Evolutionary conservation across 2,113 vertebrate genomes (phyloP).

Genomic region (Podarcis muralis): DNA sequence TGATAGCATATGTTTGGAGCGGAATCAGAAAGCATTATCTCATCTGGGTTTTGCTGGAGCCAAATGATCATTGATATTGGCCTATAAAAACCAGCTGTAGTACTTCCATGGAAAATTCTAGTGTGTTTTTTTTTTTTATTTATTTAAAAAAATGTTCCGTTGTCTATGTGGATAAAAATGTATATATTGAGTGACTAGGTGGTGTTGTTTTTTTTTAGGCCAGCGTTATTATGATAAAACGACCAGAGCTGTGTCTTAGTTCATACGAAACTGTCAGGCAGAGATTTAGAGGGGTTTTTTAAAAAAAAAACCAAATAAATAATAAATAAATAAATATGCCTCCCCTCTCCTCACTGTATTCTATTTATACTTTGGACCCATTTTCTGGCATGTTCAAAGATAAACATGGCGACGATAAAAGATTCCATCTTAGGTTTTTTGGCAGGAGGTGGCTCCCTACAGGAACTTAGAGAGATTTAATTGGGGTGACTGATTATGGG

Average conservation of each 20-base stretch:
- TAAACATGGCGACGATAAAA: not conserved
- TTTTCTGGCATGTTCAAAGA: not conserved
- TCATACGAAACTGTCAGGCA: not conserved
- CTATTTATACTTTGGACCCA: not conserved
- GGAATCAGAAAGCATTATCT: not conserved
- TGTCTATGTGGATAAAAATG: not conserved
- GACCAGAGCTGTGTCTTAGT: not conserved
- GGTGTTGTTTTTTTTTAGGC: not conserved
- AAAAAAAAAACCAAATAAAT: not conserved
- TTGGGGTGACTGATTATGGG: not conserved
- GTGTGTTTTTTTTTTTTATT: too few species aligned
- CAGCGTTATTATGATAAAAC: not conserved
- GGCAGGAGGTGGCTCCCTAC: not conserved
- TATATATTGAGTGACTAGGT: not conserved
- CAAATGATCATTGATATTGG: constrained; percentile 1
- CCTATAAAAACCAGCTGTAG: not conserved
- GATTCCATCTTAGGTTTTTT: not conserved
- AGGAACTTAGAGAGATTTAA: not conserved
- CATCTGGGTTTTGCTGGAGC: not conserved
- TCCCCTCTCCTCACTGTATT: not conserved
- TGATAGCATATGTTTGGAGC: not conserved
- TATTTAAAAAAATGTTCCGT: not conserved
- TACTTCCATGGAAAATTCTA: not conserved
- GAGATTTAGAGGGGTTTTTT: not conserved
- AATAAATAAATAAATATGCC: not conserved